phyloP scores from a whole-genome alignment of 2,797 vertebrate species.

The Tenualosa thibaudeaui region DNA sequence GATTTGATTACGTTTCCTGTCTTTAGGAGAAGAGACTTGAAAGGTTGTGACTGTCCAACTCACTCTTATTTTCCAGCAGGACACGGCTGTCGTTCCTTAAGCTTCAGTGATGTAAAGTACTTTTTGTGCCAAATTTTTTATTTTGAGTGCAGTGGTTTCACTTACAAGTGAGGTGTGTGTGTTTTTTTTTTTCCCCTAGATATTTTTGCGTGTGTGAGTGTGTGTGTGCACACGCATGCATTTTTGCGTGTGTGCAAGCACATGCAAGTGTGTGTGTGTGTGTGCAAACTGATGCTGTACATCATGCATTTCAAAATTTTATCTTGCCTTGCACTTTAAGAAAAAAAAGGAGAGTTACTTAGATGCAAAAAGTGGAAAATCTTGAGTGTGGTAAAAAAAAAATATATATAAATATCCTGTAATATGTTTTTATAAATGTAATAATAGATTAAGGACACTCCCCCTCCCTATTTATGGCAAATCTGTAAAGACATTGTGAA shows the following conservation, averaged over 20 bases:
- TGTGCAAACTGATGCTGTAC: conserved; percentile 35
- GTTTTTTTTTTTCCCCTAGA: background rate
- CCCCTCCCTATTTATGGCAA: conserved; percentile 66
- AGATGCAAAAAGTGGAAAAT: conserved; percentile 38
- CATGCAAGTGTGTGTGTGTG: background rate
- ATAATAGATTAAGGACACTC: conserved; percentile 19
- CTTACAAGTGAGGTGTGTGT: conserved; percentile 38
- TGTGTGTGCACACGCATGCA: background rate
- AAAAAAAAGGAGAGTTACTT: conserved; percentile 47
- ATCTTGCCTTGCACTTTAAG: conserved; percentile 81
- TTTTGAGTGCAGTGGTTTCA: conserved; percentile 56
- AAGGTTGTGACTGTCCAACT: conserved; percentile 65
- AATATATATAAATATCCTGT: conserved; percentile 34
- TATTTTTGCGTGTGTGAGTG: background rate
- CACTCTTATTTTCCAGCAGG: conserved; percentile 62
- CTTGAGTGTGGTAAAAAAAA: conserved; percentile 43
- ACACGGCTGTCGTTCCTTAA: conserved; percentile 61
- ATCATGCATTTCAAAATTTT: conserved; percentile 75
- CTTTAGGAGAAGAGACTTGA: conserved; percentile 44
- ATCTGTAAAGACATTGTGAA: conserved; percentile 56
- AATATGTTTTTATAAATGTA: conserved; percentile 56
- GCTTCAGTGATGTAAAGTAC: conserved; percentile 66
- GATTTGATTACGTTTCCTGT: conserved; percentile 56
- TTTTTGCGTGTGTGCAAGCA: background rate
- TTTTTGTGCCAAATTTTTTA: conserved; percentile 71